Evolutionary conservation across 2,113 vertebrate genomes (phyloP).

Genomic region (Macquaria ambigua): DNA sequence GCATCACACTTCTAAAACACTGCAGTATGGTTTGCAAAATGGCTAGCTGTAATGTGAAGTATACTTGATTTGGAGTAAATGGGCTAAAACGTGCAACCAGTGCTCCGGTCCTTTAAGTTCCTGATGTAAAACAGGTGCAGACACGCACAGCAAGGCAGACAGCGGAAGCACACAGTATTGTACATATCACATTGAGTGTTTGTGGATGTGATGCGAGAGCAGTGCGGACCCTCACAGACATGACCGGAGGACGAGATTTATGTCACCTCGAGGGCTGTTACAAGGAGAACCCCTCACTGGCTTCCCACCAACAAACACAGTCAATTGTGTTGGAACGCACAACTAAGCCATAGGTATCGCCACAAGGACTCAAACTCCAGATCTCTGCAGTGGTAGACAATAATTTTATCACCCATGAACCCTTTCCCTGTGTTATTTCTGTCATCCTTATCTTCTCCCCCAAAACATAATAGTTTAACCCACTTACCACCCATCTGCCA

Average conservation of each 20-base stretch:
- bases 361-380: background rate
- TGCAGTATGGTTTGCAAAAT: background rate
- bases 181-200: too few species aligned
- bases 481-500: slow-evolving; percentile 5
- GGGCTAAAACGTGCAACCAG: background rate
- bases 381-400: slow-evolving; percentile 19
- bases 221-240: background rate
- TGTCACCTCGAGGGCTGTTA: background rate
- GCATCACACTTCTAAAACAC: background rate
- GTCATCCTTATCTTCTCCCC: background rate
- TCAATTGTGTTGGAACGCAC: background rate
- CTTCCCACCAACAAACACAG: slow-evolving; percentile 1
- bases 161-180: too few species aligned
- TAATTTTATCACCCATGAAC: background rate
- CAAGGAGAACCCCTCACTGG: background rate
- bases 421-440: background rate
- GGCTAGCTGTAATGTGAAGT: background rate
- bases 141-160: background rate
- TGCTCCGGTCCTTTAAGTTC: background rate
- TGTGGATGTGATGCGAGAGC: too few species aligned
- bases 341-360: background rate
- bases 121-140: background rate
- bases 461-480: slow-evolving; percentile 11
- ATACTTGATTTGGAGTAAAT: background rate
- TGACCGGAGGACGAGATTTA: background rate